Evolutionary conservation across 2,797 vertebrate species (phyloP), one percentile per base, ranked within the genome.

Genomic region (Intellagama lesueurii): DNA sequence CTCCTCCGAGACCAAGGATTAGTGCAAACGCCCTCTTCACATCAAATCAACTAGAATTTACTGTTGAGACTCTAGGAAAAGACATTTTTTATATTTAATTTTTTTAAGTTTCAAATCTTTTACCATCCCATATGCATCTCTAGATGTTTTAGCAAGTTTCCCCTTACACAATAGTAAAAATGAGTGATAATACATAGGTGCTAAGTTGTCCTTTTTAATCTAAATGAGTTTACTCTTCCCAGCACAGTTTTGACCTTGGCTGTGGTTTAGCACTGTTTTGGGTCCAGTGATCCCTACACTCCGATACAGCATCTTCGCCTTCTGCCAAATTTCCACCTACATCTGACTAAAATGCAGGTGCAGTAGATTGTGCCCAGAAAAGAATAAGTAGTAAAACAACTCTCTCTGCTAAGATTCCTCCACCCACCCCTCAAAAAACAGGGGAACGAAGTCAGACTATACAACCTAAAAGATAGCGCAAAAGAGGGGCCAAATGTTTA

Each of bases 281-380:
- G 49, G 81, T 16, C 92, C 22, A 73, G 49, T 91, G 4, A 0
- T 70, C 44, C 11, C 89, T 78, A 82, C n/a, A 60, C 2, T 19
- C 60, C 35, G n/a, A 89, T 24, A 77, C 0, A 60, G 84, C 35
- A 9, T n/a, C 75, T 47, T 70, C 88, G 22, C 87, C 79, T 14
- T 83, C 88, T 94, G 80, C 14, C 60, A 68, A 76, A 66, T 90
- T 80, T 72, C 35, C n/a, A 93, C 82, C n/a, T 87, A 87, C 77
- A 91, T 3, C 4, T 35, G 14, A 32, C 85, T 76, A 91, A 77
- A 88, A 16, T 5, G 22, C 84, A 86, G 28, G 16, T 5, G 26
- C 87, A 86, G 32, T 32, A 83, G 80, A 77, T 80, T 87, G 68
- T 83, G 80, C 40, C 88, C 7, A 73, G 91, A 91, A 89, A 14